Base-by-base conservation (phyloP, 1,140 invertebrate genomes). In the Gonatopus flavifemur region DNA sequence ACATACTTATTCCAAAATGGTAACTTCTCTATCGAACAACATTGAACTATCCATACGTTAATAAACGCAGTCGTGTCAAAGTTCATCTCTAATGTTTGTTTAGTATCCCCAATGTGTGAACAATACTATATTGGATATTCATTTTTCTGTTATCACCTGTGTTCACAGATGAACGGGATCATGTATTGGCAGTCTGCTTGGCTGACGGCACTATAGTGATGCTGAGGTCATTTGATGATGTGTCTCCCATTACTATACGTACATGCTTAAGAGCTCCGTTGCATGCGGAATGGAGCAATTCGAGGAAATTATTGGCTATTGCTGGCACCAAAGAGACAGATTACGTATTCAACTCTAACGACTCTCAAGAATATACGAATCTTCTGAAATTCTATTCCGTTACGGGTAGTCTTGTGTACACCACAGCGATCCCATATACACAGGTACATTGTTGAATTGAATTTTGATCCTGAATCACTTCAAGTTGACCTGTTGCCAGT, bases 201-300 rank as follows among this genome's bases (percentile, higher is more conserved):
- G 87, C 89, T 57, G 93, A 91, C 67, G 95, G 95, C 4, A 86
- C 86, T 57, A 88, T 98, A 15, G 90, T 90, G 57, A 81, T 98
- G 48, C 81, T 98, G 67, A 87, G 88, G 41, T 92, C 88, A 12
- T 96, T 94, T 69, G 94, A 98, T 74, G 95, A 98, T 74, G 85
- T 96, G 10, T 90, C 88, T 42, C 93, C 93, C 0, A 84, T 88
- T 35, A 84, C 92, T 45, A 86, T 98, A 50, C 82, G 86, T 62
- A 97, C 94, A 0, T 86, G 86, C 3, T 76, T 95, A 42, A 85
- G 88, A 60, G 88, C 90, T 33, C 87, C 88, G 2, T 72, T 92
- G 37, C 86, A 88, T 55, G 91, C 96, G 79, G 94, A 98, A 76
- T 98, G 96, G 95, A 94, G 93, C 36, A 98, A 97, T 72, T 94